Evolutionary conservation across 2,797 vertebrate species (phyloP).

Genomic region (Thalassophryne amazonica): DNA sequence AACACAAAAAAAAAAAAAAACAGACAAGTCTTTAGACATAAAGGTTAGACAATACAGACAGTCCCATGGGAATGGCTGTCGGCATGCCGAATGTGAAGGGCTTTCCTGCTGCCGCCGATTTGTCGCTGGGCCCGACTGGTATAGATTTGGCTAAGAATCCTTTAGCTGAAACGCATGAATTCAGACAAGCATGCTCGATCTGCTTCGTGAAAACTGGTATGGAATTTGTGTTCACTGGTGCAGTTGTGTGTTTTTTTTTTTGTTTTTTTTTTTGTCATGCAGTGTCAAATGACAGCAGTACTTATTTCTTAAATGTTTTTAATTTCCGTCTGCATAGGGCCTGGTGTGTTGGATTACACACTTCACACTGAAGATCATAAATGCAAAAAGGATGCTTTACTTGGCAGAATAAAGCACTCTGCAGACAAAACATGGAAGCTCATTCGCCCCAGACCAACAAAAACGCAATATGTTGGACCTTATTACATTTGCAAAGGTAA

Average conservation of each 20-base stretch:
- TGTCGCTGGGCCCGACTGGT: too few relatives aligned
- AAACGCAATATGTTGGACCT: conserved; percentile 94
- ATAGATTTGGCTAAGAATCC: conserved; percentile 86
- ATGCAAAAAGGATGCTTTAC: conserved; percentile 96
- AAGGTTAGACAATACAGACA: conserved; percentile 79
- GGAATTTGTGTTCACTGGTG: too few relatives aligned
- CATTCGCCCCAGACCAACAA: conserved; percentile 94
- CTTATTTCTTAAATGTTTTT: neutral
- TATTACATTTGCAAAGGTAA: conserved; percentile 99
- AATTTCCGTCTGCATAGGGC: conserved; percentile 68
- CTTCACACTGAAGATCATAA: conserved; percentile 89
- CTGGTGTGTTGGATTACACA: conserved; percentile 86
- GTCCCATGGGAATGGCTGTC: conserved; percentile 84
- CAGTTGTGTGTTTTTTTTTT: neutral
- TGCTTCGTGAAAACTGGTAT: conserved; percentile 93
- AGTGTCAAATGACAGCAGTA: neutral
- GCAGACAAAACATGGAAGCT: conserved; percentile 90
- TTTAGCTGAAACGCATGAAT: conserved; percentile 91
- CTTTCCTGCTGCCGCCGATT: conserved; percentile 45
- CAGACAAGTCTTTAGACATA: conserved; percentile 22
- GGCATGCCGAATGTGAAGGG: conserved; percentile 80
- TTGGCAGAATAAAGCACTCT: conserved; percentile 86
- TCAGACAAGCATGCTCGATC: conserved; percentile 88
- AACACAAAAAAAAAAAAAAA: too few relatives aligned
- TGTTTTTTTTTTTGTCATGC: neutral